Conservation (phyloP, 2,113 vertebrate species). For the Heterotilapia buettikoferi region DNA sequence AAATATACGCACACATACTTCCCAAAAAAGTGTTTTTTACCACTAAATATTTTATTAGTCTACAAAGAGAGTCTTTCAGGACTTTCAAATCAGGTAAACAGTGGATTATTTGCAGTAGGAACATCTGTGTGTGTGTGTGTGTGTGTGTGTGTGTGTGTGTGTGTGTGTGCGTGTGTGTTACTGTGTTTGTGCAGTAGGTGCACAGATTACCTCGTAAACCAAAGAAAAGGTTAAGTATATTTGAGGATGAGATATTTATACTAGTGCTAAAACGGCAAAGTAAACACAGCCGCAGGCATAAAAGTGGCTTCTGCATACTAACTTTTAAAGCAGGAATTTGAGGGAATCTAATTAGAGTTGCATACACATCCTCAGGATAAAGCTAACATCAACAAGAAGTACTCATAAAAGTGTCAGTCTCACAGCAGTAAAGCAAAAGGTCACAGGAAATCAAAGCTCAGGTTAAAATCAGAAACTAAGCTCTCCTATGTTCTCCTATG, state of each 20-base stretch:
- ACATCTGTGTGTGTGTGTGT: neutral
- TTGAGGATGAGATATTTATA: slow-evolving; percentile 52
- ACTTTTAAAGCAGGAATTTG: slow-evolving; percentile 1
- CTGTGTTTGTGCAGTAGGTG: slow-evolving; percentile 7
- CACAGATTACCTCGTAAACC: neutral
- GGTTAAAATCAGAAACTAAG: slow-evolving; percentile 13
- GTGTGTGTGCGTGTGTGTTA: neutral
- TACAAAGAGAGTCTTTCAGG: slow-evolving; percentile 9
- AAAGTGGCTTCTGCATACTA: slow-evolving; percentile 31
- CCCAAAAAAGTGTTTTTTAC: neutral
- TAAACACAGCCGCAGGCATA: slow-evolving; percentile 38
- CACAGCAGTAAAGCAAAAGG: slow-evolving; percentile 17
- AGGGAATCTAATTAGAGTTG: slow-evolving; percentile 42
- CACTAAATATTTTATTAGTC: slow-evolving; percentile 28
- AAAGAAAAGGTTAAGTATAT: slow-evolving; percentile 12
- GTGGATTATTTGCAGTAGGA: slow-evolving; percentile 9
- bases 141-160: neutral
- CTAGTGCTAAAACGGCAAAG: slow-evolving; percentile 25
- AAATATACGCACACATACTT: neutral
- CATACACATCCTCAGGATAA: neutral
- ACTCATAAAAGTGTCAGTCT: neutral
- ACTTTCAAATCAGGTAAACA: slow-evolving; percentile 40
- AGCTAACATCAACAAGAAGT: slow-evolving; percentile 23
- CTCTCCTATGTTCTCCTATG: neutral
- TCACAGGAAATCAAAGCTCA: slow-evolving; percentile 35